phyloP scores from a whole-genome alignment of 2,888 invertebrate genomes.

The Mactromeris polynyma region DNA sequence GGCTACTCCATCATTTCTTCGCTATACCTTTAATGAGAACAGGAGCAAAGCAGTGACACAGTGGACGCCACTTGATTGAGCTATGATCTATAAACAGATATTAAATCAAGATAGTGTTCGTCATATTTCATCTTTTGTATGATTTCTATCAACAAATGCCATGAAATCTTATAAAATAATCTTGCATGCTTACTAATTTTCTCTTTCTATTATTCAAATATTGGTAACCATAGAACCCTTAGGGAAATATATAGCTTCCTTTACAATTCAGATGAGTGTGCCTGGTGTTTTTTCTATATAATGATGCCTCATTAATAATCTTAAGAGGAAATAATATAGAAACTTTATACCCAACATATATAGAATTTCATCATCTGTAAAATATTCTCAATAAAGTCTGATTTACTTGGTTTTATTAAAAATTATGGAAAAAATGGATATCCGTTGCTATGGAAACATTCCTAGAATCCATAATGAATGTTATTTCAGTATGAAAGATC shows the following conservation, averaged over 20 bases:
- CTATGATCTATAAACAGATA: conserved; percentile 44
- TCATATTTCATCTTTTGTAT: conserved; percentile 46
- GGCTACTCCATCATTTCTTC: conserved; percentile 19
- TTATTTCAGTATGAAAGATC: neutral
- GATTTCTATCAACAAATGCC: conserved; percentile 36
- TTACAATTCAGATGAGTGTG: neutral
- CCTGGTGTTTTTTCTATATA: neutral
- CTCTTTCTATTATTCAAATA: conserved; percentile 32
- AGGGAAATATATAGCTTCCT: conserved; percentile 3
- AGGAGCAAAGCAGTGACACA: neutral
- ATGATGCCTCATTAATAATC: conserved; percentile 4
- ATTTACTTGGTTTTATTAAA: conserved; percentile 14
- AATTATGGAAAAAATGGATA: neutral
- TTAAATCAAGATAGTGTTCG: conserved; percentile 35
- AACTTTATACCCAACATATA: neutral
- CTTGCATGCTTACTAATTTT: conserved; percentile 20
- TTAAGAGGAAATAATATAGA: no score
- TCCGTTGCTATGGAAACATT: neutral
- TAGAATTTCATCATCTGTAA: neutral
- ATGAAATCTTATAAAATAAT: conserved; percentile 34
- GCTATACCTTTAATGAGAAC: conserved; percentile 28
- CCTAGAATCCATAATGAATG: neutral
- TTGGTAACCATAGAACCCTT: neutral
- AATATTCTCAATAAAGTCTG: neutral
- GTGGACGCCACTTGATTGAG: conserved; percentile 8